Base-by-base conservation (phyloP, 2,113 vertebrate genomes). In the Ceyx margarethae region DNA sequence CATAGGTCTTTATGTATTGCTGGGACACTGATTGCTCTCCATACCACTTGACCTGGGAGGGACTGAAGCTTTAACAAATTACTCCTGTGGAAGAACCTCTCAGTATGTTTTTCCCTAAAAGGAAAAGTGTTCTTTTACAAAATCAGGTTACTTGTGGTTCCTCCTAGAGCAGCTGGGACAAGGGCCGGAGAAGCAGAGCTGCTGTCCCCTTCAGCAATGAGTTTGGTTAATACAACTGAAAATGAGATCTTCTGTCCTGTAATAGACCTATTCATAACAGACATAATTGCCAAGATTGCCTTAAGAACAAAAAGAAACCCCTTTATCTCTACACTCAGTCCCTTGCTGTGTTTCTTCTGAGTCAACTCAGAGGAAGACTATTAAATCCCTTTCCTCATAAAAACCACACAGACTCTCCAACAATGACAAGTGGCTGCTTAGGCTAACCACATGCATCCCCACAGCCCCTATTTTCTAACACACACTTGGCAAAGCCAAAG, bases 401-500 rank as follows among this genome's bases (percentile, higher is more conserved):
- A 97, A 95, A 94, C 96, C 94, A 96, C 96, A 94, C 23, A 94
- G 61, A 43, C 85, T 85, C 83, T 93, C 87, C 92, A 91, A 74
- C 87, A 94, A 96, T 79, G 95, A 94, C 89, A 95, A 97, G 89
- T 94, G 88, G 94, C 95, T 84, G 22, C 85, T 85, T 91, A 80
- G 94, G 93, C 96, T 97, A 96, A 98, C 97, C 97, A 98, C 96
- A 96, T 91, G 87, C 82, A 95, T 94, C 73, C 89, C 86, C 88
- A 89, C 79, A 87, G 91, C 43, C 92, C 79, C 82, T 85, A 6
- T 81, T 88, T 85, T 91, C 72, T 86, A 90, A 88, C 72, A 75
- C 25, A 35, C 78, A 76, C 81, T 85, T 94, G 95, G 95, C 96
- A 94, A 89, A 97, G 94, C 84, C 94, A 87, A 90, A 94, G 77